A percentile compares a stretch with the other conserved stretches of the same genome.
These are phyloP conservation scores for Felis chaus DNA, from an alignment of 2,113 vertebrate species.

Conservation along the genomic window DNA sequence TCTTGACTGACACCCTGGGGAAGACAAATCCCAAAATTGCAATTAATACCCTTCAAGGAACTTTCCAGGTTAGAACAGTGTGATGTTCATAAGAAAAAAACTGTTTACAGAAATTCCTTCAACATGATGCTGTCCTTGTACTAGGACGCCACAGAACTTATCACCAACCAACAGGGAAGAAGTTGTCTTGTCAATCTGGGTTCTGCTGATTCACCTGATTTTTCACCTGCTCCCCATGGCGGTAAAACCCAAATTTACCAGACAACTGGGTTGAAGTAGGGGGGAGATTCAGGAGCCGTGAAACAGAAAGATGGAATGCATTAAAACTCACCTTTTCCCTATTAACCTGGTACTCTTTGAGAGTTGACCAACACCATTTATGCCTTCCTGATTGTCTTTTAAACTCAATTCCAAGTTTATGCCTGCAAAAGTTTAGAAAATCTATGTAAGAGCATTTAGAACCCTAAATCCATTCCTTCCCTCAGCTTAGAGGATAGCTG, in stretches of 20 bases:
- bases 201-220: neutral
- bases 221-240: neutral
- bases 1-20: neutral
- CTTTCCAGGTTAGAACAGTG: neutral
- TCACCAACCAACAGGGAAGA: too few species aligned
- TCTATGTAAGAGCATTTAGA: neutral
- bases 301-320: neutral
- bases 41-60: neutral
- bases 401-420: neutral
- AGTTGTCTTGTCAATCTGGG: neutral
- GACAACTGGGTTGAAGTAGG: neutral
- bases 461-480: neutral
- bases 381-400: neutral
- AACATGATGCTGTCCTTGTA: neutral
- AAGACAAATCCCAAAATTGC: neutral
- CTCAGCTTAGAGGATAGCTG: neutral
- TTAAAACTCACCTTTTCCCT: neutral
- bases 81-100: neutral
- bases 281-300: neutral
- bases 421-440: neutral
- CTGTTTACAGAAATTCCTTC: neutral
- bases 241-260: neutral
- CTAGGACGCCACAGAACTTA: neutral
- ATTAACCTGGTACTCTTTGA: neutral
- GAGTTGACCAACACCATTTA: neutral